These are phyloP conservation scores for Lepilemur septentrionalis DNA, from an alignment of 2,797 vertebrate species.

Conservation along the genomic window DNA sequence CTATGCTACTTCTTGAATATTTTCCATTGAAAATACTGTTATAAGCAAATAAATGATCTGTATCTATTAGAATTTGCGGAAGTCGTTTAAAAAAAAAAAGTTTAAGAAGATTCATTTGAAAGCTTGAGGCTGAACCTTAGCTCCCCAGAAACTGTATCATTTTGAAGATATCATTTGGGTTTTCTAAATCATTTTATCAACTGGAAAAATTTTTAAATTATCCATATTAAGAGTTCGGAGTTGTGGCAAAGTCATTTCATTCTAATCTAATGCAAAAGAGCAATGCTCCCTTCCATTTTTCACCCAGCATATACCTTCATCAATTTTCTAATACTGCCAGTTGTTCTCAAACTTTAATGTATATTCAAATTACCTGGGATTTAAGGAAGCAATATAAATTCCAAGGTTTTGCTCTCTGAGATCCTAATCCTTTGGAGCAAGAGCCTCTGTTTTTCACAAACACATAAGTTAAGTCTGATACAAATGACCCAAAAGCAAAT, in stretches of 20 bases:
- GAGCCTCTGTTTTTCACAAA: not conserved
- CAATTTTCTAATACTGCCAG: not conserved
- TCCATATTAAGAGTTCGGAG: not conserved
- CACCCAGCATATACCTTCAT: not conserved
- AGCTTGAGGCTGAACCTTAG: not conserved
- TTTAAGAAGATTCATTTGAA: not conserved
- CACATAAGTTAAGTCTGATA: not conserved
- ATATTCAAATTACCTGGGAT: not conserved
- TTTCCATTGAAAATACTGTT: not conserved
- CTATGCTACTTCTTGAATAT: not conserved
- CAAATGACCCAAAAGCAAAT: not conserved
- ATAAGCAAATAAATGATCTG: not conserved
- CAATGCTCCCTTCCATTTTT: not conserved
- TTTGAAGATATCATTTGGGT: not conserved
- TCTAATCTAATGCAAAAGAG: not conserved
- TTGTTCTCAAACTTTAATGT: not conserved
- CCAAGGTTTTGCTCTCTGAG: not conserved
- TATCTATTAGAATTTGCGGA: not conserved
- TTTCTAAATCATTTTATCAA: not conserved
- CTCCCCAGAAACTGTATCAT: not conserved
- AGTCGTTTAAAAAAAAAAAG: not conserved
- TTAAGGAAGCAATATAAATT: not conserved
- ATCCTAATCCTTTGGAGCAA: not conserved
- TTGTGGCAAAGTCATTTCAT: not conserved
- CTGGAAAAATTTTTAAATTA: not conserved